Evolutionary conservation across 1,140 invertebrate genomes (phyloP), one percentile per base, ranked within the genome.

Genomic region (Scaptomyza montana): DNA sequence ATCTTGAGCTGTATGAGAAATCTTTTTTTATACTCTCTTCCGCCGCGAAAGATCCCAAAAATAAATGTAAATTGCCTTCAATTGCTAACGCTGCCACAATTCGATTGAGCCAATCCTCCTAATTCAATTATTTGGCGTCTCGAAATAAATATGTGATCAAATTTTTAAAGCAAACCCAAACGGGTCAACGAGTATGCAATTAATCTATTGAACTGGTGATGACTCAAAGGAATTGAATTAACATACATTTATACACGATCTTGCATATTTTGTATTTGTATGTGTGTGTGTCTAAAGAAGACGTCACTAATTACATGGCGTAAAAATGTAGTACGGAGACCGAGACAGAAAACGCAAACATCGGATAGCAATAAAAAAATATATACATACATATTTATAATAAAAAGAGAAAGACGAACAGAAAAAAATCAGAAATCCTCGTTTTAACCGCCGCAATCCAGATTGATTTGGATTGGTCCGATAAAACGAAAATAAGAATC

Each of bases 361-460:
- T 72, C 69, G 28, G 49, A 60, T 41, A 10, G 12, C 53, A 16
- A 66, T 57, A 63, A 41, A 36, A 47, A n/a, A 13, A 65, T 45
- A 21, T 2, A 21, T 3, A 21, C 1, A 21, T 2, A 21, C 3
- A n/a, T n/a, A n/a, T n/a, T n/a, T n/a, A 25, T 25, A 21, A 25
- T 25, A 25, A 25, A 25, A 25, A 25, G 21, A 1, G 21, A 25
- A n/a, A 60, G 21, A 28, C 47, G 39, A 49, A 19, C n/a, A 16
- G 12, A 56, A 63, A 33, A 62, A 54, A 33, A 62, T 66, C 39
- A 41, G 61, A 69, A 56, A 47, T 60, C 43, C 59, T 78, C 50
- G 76, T 39, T 74, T 7, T 16, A 47, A 70, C 77, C 56, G 65
- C 70, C 71, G 45, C 51, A 74, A 78, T 79, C 77, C 76, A 79